Evolutionary conservation across 2,888 invertebrate species (phyloP).

Genomic region (Agrilus cyanescens): DNA sequence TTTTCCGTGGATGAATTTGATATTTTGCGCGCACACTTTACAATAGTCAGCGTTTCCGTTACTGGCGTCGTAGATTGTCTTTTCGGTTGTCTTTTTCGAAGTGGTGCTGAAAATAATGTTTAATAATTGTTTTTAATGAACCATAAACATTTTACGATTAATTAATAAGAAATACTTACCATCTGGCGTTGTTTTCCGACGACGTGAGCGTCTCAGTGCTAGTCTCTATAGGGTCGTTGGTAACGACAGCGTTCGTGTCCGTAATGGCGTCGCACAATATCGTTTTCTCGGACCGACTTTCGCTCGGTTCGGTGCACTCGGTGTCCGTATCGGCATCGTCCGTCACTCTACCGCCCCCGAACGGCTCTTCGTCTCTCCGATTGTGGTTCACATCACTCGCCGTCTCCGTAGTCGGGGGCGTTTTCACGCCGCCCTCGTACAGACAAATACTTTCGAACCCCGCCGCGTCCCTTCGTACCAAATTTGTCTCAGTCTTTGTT

Average conservation of each 20-base stretch:
- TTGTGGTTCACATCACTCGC: constrained; percentile 17
- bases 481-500: constrained; percentile 20
- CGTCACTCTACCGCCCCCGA: constrained; percentile 11
- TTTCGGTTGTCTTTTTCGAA: constrained; percentile 29
- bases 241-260: constrained; percentile 11
- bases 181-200: constrained; percentile 8
- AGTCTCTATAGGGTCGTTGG: constrained; percentile 29
- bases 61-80: constrained; percentile 20
- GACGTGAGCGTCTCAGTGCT: constrained; percentile 44
- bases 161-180: not conserved
- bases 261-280: constrained; percentile 15
- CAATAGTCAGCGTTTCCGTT: constrained; percentile 24
- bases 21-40: constrained; percentile 29
- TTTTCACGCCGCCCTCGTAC: constrained; percentile 10
- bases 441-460: constrained; percentile 19
- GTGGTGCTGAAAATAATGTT: constrained; percentile 21
- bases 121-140: too few species aligned
- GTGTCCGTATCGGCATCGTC: constrained; percentile 25
- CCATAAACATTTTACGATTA: not conserved
- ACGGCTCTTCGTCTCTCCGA: not conserved
- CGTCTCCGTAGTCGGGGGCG: constrained; percentile 8
- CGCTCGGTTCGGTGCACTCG: constrained; percentile 22
- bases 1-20: constrained; percentile 25
- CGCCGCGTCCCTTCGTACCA: constrained; percentile 8
- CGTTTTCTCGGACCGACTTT: constrained; percentile 26